Conservation (phyloP, 1,140 invertebrate genomes). For the Oppia nitens region DNA sequence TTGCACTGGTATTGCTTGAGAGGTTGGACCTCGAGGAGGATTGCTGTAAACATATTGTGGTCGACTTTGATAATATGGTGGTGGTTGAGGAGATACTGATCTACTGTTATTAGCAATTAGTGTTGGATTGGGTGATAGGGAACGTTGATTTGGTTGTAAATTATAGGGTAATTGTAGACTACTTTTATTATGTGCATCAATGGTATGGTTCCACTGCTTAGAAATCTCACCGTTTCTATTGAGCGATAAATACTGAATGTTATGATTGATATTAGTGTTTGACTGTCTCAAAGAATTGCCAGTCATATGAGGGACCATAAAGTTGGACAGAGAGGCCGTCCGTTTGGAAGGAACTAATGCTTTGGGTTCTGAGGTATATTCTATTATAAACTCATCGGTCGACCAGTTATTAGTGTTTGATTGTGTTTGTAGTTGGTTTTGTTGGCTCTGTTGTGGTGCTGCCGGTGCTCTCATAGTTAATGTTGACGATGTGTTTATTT, state of each 20-base stretch:
- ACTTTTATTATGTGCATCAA: neutral
- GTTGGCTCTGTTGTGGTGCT: neutral
- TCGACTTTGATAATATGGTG: neutral
- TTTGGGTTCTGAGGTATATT: slow-evolving; percentile 10
- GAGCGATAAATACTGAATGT: neutral
- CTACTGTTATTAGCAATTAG: too few relatives aligned
- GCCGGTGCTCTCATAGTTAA: too few relatives aligned
- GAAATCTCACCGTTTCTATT: neutral
- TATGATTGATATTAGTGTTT: neutral
- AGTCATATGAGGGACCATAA: neutral
- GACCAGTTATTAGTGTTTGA: neutral
- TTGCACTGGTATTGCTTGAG: neutral
- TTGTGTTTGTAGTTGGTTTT: neutral
- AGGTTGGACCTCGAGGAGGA: neutral
- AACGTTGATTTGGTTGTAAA: neutral
- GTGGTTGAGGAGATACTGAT: neutral
- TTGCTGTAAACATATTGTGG: neutral
- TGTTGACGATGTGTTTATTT: too few relatives aligned
- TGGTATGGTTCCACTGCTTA: neutral
- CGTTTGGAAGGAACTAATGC: neutral
- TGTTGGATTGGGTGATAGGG: neutral
- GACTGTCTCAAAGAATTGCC: neutral
- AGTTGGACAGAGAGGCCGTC: neutral
- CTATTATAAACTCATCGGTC: slow-evolving; percentile 7
- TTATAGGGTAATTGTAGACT: neutral